These are phyloP conservation scores for Drosophila stalkeri DNA, from an alignment of 2,888 invertebrate genomes.

Conservation along the genomic window DNA sequence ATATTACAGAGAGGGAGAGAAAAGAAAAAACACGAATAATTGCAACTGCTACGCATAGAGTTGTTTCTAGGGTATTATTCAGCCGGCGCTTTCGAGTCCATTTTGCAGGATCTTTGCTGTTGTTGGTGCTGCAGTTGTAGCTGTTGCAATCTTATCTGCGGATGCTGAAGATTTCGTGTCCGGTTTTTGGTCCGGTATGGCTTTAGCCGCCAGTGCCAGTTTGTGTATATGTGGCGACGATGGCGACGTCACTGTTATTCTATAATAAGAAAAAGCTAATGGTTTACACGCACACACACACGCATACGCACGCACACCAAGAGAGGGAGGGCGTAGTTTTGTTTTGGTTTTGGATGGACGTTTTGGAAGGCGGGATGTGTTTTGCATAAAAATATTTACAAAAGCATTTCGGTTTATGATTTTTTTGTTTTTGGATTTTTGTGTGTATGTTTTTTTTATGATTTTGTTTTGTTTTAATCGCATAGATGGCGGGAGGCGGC, in stretches of 20 bases:
- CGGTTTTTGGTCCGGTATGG: slow-evolving; percentile 63
- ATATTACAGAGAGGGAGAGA: slow-evolving; percentile 53
- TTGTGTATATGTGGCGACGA: slow-evolving; percentile 83
- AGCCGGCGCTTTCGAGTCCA: slow-evolving; percentile 50
- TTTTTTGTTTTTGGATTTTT: slow-evolving; percentile 29
- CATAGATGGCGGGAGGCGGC: slow-evolving; percentile 37
- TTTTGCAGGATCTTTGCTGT: slow-evolving; percentile 65
- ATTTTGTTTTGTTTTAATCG: slow-evolving; percentile 49
- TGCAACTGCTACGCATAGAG: slow-evolving; percentile 28
- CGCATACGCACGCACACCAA: slow-evolving; percentile 57
- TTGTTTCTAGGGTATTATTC: slow-evolving; percentile 13
- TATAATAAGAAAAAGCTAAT: slow-evolving; percentile 85
- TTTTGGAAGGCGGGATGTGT: slow-evolving; percentile 58
- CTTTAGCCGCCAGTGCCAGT: slow-evolving; percentile 71
- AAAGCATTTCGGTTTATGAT: slow-evolving; percentile 49
- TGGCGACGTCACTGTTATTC: slow-evolving; percentile 85
- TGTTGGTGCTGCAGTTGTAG: slow-evolving; percentile 23
- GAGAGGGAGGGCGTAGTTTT: slow-evolving; percentile 30
- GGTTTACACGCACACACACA: slow-evolving; percentile 80
- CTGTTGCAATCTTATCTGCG: slow-evolving; percentile 31
- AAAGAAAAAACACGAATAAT: slow-evolving; percentile 22
- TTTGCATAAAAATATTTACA: slow-evolving; percentile 73
- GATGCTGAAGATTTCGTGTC: slow-evolving; percentile 43
- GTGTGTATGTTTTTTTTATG: slow-evolving; percentile 31
- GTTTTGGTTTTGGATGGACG: slow-evolving; percentile 39